phyloP scores from a whole-genome alignment of 2,797 vertebrate genomes.

The Chiloscyllium punctatum region DNA sequence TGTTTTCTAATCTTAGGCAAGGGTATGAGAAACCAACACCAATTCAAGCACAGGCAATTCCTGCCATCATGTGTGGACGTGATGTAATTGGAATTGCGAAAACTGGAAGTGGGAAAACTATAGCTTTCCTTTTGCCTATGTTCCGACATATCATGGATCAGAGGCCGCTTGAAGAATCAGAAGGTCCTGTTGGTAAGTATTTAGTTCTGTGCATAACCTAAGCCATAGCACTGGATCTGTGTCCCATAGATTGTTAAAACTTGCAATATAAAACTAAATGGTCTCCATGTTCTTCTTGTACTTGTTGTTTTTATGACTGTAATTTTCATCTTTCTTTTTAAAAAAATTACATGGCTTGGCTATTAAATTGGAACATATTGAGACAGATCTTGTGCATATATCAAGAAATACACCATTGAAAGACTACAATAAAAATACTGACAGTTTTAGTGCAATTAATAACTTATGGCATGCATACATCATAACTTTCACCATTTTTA shows the following conservation, averaged over 20 bases:
- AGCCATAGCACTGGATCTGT: background rate
- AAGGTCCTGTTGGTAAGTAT: conserved; percentile 83
- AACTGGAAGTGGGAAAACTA: conserved; percentile 96
- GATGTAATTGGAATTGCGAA: conserved; percentile 97
- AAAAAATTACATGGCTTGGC: background rate
- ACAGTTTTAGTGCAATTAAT: background rate
- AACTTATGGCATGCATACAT: background rate
- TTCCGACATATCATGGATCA: conserved; percentile 98
- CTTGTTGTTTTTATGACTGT: background rate
- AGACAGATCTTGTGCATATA: background rate
- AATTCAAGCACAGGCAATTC: conserved; percentile 93
- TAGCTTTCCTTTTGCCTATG: conserved; percentile 95
- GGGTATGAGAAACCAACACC: conserved; percentile 93
- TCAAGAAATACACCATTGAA: background rate
- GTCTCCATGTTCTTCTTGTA: background rate
- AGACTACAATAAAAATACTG: background rate
- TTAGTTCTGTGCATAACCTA: background rate
- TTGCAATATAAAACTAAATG: background rate
- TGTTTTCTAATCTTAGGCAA: conserved; percentile 60
- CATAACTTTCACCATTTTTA: background rate
- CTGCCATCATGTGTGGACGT: conserved; percentile 89
- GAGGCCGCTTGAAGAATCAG: conserved; percentile 83
- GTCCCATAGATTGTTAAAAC: background rate
- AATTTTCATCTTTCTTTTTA: background rate
- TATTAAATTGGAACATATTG: background rate